Evolutionary conservation across 2,113 vertebrate genomes (phyloP), one percentile per base, ranked within the genome.

Genomic region (Pelobates fuscus): DNA sequence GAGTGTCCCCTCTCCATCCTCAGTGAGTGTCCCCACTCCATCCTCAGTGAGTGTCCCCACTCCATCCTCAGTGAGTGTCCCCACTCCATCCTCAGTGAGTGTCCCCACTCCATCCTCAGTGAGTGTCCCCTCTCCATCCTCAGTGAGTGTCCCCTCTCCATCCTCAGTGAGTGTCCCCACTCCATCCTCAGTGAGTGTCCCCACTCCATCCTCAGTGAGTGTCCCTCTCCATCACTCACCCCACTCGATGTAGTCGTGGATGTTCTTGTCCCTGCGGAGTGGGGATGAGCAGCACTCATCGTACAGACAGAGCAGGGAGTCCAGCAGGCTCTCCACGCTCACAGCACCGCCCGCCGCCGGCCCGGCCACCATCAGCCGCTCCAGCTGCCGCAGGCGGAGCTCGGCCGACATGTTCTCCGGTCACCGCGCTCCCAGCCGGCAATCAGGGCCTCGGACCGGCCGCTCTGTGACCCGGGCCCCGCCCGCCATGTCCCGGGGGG

Each of bases 241-340:
- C 97, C 97, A 99, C 32, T 98, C 94, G 71, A 98, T 85, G 85
- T 98, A 99, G 83, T 99, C 96, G 78, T 92, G 79, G 82, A 99
- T 91, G 79, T 98, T 98, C 83, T 98, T 98, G 91, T 99, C 97
- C 81, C 97, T 92, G 74, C 97, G 90, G 81, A 99, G 84, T 5
- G 97, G 95, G 43, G 96, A 99, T 85, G 91, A 96, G 88, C 89
- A 96, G 93, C 97, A 99, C 88, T 99, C 97, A 82, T 99, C 97
- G 75, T 97, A 98, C 64, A 99, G 95, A 75, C 97, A 99, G 70
- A 99, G 91, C 82, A 99, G 93, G 80, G 98, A 89, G 86, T 99
- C 97, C 94, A 99, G 89, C 84, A 99, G 88, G 2, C 95, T 95
- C 81, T 99, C 97, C 89, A 99, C 92, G 55, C 97, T 99, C 82